phyloP scores from a whole-genome alignment of 2,888 invertebrate species.

The Lymantria dispar region DNA sequence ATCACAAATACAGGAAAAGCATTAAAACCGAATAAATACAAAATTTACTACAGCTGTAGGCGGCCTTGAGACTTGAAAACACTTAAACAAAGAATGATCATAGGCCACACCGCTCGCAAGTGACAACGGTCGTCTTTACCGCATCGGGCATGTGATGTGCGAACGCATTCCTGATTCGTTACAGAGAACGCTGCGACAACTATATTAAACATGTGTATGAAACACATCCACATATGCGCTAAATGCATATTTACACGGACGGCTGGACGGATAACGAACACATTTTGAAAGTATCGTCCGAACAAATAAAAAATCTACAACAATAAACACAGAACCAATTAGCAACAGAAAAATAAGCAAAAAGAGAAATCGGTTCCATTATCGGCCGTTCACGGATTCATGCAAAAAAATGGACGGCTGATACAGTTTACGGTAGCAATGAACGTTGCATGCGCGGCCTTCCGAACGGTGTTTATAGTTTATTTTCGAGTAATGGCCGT shows the following conservation, averaged over 20 bases:
- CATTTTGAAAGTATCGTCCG: conserved; percentile 39
- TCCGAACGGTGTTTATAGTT: conserved; percentile 43
- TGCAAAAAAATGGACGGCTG: conserved; percentile 51
- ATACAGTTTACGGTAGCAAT: conserved; percentile 55
- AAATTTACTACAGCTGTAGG: conserved; percentile 19
- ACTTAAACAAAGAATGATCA: conserved; percentile 58
- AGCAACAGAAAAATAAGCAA: conserved; percentile 52
- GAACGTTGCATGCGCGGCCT: conserved; percentile 40
- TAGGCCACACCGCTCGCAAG: conserved; percentile 43
- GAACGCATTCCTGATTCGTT: conserved; percentile 72
- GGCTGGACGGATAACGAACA: conserved; percentile 20
- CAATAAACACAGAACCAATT: conserved; percentile 55
- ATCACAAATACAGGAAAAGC: too few relatives aligned
- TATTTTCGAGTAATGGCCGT: conserved; percentile 67
- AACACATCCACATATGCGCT: conserved; percentile 29
- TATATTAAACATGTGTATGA: conserved; percentile 16
- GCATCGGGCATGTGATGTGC: conserved; percentile 51
- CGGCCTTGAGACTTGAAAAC: conserved; percentile 64
- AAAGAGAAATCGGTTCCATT: conserved; percentile 69
- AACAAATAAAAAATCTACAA: conserved; percentile 38
- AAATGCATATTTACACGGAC: conserved; percentile 30
- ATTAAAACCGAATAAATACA: neutral
- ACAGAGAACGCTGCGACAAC: conserved; percentile 42
- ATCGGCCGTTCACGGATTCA: conserved; percentile 49
- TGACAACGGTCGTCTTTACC: conserved; percentile 37